Evolutionary conservation across 2,113 vertebrate species (phyloP).

Genomic region (Notothenia rossii): DNA sequence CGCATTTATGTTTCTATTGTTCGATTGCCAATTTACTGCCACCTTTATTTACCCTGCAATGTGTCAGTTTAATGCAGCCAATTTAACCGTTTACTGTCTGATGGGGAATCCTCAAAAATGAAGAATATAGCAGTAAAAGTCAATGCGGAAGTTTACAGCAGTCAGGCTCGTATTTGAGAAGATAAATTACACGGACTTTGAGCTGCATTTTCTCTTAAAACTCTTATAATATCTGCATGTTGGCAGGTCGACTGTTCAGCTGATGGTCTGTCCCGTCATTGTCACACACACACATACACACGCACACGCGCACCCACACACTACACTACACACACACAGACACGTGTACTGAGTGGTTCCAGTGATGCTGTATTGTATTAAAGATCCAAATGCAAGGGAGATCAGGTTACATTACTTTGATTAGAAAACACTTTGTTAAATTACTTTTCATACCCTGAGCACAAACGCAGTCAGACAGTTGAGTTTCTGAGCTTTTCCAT

Average conservation of each 20-base stretch:
- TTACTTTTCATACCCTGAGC: constrained; percentile 83
- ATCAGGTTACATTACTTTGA: constrained; percentile 81
- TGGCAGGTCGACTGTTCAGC: constrained; percentile 59
- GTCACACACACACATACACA: not conserved
- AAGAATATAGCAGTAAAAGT: constrained; percentile 72
- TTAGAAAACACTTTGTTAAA: constrained; percentile 84
- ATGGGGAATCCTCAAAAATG: constrained; percentile 76
- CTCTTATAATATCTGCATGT: constrained; percentile 22
- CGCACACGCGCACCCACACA: constrained; percentile 22
- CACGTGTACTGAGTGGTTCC: constrained; percentile 12
- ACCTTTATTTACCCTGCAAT: constrained; percentile 5
- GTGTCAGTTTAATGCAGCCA: constrained; percentile 49
- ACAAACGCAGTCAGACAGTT: constrained; percentile 78
- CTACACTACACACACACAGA: not conserved
- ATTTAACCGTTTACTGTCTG: constrained; percentile 68
- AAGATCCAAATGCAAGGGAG: constrained; percentile 66
- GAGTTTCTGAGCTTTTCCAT: constrained; percentile 71
- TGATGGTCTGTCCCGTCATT: constrained; percentile 58
- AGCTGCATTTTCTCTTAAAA: constrained; percentile 25
- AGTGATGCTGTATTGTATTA: constrained; percentile 45
- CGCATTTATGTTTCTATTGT: not conserved
- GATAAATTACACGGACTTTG: constrained; percentile 63
- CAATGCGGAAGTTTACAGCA: constrained; percentile 70
- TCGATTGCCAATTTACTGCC: not conserved
- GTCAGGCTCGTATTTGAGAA: constrained; percentile 64